A percentile compares a stretch with the other conserved stretches of the same genome.
Evolutionary conservation across 2,113 vertebrate genomes (phyloP).

Genomic region (Anoplopoma fimbria): DNA sequence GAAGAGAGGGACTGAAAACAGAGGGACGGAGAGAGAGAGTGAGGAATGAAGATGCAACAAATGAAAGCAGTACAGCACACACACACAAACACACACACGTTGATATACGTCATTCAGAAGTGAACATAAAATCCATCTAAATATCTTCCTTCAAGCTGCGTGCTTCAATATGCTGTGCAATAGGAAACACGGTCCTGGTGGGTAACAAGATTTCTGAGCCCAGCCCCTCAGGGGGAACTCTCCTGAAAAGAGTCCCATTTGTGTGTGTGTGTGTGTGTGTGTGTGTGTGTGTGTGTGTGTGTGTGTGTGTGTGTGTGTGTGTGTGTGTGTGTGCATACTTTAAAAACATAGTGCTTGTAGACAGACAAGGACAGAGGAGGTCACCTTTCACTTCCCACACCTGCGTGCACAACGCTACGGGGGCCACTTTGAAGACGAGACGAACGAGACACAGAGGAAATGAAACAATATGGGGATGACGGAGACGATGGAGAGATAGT

Average conservation of each 20-base stretch:
- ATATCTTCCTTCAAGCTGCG: slow-evolving; percentile 33
- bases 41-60: slow-evolving; percentile 29
- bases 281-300: slow-evolving; percentile 15
- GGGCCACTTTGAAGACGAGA: slow-evolving; percentile 48
- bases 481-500: slow-evolving; percentile 30
- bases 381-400: slow-evolving; percentile 65
- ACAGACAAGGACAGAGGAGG: slow-evolving; percentile 55
- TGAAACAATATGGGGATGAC: slow-evolving; percentile 66
- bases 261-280: slow-evolving; percentile 6
- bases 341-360: slow-evolving; percentile 20
- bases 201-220: slow-evolving; percentile 46
- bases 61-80: slow-evolving; percentile 20
- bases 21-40: background rate
- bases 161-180: slow-evolving; percentile 33
- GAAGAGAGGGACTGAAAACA: slow-evolving; percentile 30
- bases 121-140: slow-evolving; percentile 36
- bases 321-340: slow-evolving; percentile 17
- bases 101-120: slow-evolving; percentile 21
- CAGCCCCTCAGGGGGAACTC: slow-evolving; percentile 14
- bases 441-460: slow-evolving; percentile 65
- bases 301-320: slow-evolving; percentile 3
- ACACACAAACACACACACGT: background rate
- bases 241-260: slow-evolving; percentile 16
- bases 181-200: slow-evolving; percentile 35
- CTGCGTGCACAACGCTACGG: slow-evolving; percentile 17